These are phyloP conservation scores for Myiozetetes cayanensis DNA, from an alignment of 2,113 vertebrate species.

Conservation along the genomic window DNA sequence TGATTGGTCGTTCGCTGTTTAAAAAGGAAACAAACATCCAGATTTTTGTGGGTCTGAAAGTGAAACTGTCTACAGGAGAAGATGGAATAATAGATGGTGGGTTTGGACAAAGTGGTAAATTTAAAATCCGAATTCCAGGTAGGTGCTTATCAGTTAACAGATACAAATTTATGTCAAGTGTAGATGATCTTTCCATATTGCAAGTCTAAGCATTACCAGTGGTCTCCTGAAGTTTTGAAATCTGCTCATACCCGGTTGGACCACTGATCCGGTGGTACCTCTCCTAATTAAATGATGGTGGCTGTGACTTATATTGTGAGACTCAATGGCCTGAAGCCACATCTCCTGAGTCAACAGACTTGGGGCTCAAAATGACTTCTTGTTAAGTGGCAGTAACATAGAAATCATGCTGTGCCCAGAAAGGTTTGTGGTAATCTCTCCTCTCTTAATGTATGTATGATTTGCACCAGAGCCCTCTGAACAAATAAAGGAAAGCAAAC, in stretches of 20 bases:
- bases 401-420: not conserved
- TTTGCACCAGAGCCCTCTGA: not conserved
- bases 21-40: conserved; percentile 99
- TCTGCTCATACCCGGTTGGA: not conserved
- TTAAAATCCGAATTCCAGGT: conserved; percentile 91
- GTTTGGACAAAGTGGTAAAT: conserved; percentile 96
- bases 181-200: not conserved
- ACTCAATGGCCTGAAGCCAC: not conserved
- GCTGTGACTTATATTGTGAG: not conserved
- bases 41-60: conserved; percentile 92
- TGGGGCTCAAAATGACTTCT: not conserved
- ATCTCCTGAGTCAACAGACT: not conserved
- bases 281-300: not conserved
- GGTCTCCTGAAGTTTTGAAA: not conserved
- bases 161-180: not conserved
- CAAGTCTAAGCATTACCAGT: not conserved
- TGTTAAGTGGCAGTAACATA: not conserved
- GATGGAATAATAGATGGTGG: conserved; percentile 88
- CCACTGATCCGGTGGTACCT: not conserved
- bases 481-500: not conserved
- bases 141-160: not conserved
- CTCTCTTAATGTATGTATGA: not conserved
- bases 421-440: not conserved
- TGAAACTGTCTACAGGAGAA: conserved; percentile 91
- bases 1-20: conserved; percentile 94